phyloP scores from a whole-genome alignment of 2,888 invertebrate genomes.

The Hirtodrosophila trivittata region DNA sequence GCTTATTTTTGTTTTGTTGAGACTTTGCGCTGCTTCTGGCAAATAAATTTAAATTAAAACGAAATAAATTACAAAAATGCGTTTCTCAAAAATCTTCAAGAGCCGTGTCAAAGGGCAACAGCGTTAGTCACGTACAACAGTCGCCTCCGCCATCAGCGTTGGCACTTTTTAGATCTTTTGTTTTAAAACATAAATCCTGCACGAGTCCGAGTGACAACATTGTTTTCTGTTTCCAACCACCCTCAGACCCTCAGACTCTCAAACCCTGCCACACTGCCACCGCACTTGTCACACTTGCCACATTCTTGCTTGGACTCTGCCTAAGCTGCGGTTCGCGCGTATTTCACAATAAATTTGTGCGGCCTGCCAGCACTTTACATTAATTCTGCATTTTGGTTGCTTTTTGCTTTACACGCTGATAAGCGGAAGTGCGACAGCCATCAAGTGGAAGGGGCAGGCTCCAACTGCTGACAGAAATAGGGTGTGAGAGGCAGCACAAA shows the following conservation, averaged over 20 bases:
- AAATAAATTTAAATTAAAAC: conserved; percentile 71
- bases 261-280: not conserved
- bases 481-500: conserved; percentile 1
- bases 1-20: conserved; percentile 10
- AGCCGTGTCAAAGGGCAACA: conserved; percentile 21
- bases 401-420: conserved; percentile 48
- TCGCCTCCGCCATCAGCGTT: conserved; percentile 39
- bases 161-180: conserved; percentile 67
- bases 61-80: conserved; percentile 61
- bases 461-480: conserved; percentile 32
- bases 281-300: conserved; percentile 17
- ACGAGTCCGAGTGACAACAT: conserved; percentile 37
- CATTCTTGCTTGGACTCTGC: conserved; percentile 16
- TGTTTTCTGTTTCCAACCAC: conserved; percentile 11
- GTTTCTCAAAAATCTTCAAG: conserved; percentile 20
- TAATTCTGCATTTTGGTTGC: conserved; percentile 68
- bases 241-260: not conserved
- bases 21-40: conserved; percentile 13
- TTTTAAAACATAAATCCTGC: conserved; percentile 66
- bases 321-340: conserved; percentile 19
- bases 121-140: conserved; percentile 64
- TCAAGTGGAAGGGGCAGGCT: not conserved
- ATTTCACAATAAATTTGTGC: conserved; percentile 51
- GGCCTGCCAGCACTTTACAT: conserved; percentile 56
- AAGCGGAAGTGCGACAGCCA: conserved; percentile 48